A percentile compares a stretch with the other conserved stretches of the same genome.
These are phyloP conservation scores for Clunio marinus DNA, from an alignment of 2,888 invertebrate species.

Conservation along the genomic window DNA sequence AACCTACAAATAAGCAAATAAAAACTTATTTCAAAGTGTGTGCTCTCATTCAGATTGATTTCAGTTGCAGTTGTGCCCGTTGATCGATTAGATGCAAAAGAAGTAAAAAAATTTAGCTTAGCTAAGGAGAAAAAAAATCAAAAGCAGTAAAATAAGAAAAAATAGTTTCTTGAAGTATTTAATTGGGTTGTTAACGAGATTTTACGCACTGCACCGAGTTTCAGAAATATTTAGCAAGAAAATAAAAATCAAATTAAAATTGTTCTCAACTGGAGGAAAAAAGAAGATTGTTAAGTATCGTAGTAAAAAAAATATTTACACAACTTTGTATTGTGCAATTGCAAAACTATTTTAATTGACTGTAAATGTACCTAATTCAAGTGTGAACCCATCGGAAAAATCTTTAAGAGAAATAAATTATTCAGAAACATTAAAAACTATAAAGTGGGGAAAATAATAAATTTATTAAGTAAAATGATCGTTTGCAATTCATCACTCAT, in stretches of 20 bases:
- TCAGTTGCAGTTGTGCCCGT: constrained; percentile 26
- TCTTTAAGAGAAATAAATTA: no score
- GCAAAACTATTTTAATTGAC: background rate
- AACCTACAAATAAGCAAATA: background rate
- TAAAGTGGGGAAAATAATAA: background rate
- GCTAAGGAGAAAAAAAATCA: no score
- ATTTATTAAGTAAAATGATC: constrained; percentile 2
- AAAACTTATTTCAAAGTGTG: constrained; percentile 25
- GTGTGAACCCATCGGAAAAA: background rate
- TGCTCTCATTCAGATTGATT: constrained; percentile 36
- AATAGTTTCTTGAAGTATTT: background rate
- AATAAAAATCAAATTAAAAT: no score
- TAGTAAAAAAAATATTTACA: no score
- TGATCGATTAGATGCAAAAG: constrained; percentile 31
- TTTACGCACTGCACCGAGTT: no score
- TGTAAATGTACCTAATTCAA: background rate
- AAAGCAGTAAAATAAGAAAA: no score
- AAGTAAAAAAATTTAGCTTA: background rate
- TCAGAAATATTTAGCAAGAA: no score
- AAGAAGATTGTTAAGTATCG: no score
- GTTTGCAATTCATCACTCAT: background rate
- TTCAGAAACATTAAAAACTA: no score
- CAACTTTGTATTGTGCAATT: no score
- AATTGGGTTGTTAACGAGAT: constrained; percentile 3
- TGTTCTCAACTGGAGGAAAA: no score